phyloP scores from a whole-genome alignment of 2,888 invertebrate genomes.

The Epirrhoe alternata region DNA sequence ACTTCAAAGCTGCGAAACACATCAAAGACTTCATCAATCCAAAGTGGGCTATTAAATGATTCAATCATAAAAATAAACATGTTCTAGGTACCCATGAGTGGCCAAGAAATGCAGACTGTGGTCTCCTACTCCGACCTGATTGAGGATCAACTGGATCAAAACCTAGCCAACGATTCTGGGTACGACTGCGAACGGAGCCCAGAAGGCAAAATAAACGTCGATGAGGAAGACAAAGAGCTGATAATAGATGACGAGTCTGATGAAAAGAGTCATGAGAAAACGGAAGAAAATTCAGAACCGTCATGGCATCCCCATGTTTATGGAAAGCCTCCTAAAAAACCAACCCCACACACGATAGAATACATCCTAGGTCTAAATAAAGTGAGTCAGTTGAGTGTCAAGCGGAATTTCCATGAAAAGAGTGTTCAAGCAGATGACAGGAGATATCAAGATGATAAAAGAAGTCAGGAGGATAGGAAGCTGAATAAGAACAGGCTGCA shows the following conservation, averaged over 20 bases:
- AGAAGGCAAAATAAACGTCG: slow-evolving; percentile 68
- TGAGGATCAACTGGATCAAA: slow-evolving; percentile 56
- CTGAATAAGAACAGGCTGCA: slow-evolving; percentile 75
- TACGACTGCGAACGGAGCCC: slow-evolving; percentile 62
- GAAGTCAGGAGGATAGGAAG: slow-evolving; percentile 60
- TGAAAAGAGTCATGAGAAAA: slow-evolving; percentile 43
- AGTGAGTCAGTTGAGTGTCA: slow-evolving; percentile 69
- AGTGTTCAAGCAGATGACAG: slow-evolving; percentile 73
- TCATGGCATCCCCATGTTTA: slow-evolving; percentile 97
- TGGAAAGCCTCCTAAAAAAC: slow-evolving; percentile 91
- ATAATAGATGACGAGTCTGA: slow-evolving; percentile 60
- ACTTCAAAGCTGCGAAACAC: slow-evolving; percentile 41
- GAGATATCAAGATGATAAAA: slow-evolving; percentile 54
- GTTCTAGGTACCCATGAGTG: slow-evolving; percentile 77
- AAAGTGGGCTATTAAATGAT: slow-evolving; percentile 69
- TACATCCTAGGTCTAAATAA: slow-evolving; percentile 91
- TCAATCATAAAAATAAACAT: slow-evolving; percentile 83
- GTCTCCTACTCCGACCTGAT: slow-evolving; percentile 67
- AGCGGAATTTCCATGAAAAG: slow-evolving; percentile 49
- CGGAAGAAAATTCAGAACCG: slow-evolving; percentile 59
- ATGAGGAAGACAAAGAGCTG: slow-evolving; percentile 65
- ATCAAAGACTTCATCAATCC: slow-evolving; percentile 43
- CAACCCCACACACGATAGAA: slow-evolving; percentile 94
- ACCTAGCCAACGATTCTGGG: slow-evolving; percentile 53
- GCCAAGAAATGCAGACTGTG: slow-evolving; percentile 76